phyloP scores from a whole-genome alignment of 2,113 vertebrate species.

The Acinonyx jubatus region DNA sequence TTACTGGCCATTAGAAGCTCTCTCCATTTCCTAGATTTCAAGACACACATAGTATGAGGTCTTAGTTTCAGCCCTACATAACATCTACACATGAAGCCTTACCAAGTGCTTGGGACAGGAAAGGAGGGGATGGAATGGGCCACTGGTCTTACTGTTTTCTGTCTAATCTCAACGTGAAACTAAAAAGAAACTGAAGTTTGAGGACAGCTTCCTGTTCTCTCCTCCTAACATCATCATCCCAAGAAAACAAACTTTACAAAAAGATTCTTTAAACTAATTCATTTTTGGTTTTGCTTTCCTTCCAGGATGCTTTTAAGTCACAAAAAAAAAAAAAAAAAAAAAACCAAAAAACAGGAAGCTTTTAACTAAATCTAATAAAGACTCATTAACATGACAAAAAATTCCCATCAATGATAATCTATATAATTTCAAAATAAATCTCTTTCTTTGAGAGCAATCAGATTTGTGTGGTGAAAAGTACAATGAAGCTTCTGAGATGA shows the following conservation, averaged over 20 bases:
- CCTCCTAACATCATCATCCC: not conserved
- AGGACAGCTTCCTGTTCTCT: not conserved
- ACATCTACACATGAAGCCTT: not conserved
- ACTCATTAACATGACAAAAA: not conserved
- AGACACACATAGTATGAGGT: not conserved
- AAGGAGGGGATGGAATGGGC: not conserved
- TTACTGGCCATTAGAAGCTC: not conserved
- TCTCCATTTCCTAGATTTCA: not conserved
- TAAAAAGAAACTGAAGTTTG: not conserved
- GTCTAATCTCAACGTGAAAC: not conserved
- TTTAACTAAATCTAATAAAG: conserved; percentile 32
- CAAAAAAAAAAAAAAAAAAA: not conserved
- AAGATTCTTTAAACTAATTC: not conserved
- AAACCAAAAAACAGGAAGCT: not conserved
- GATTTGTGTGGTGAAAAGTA: conserved; percentile 19
- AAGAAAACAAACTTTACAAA: not conserved
- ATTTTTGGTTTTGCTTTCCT: not conserved
- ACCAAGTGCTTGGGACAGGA: not conserved
- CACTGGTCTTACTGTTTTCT: not conserved
- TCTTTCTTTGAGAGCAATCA: not conserved
- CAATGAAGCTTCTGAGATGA: conserved; percentile 23
- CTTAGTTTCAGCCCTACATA: not conserved
- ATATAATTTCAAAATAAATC: conserved; percentile 33
- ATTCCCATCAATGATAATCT: conserved; percentile 2
- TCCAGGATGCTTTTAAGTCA: not conserved